Evolutionary conservation across 1,140 invertebrate species (phyloP), one percentile per base, ranked within the genome.

Genomic region (Drosophila ananassae): DNA sequence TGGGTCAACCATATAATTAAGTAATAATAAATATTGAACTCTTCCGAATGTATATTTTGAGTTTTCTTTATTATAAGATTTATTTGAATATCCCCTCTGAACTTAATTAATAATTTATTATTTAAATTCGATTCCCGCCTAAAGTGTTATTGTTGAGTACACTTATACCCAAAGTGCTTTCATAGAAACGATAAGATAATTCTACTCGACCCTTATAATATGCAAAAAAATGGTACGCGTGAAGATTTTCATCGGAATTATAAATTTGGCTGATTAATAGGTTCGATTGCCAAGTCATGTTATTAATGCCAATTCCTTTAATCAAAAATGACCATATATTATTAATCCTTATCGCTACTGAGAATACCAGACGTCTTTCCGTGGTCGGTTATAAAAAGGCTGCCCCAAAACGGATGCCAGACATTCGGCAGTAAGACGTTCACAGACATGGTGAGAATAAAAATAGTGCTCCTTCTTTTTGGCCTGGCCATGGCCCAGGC

Each of bases 311-410:
- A 6, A 9, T 53, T n/a, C 10, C 39, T 28, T 32, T 32, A 69
- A 69, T 69, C 67, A 8, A 69, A 67, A 37, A 51, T 13, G 32
- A 1, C 30, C 51, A 71, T 69, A 69, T 71, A 57, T 69, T 39
- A 68, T 17, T 32, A 71, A 57, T 71, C 67, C 67, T 71, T 71
- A 71, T 69, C 67, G 24, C 8, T 34, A 8, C 47, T n/a, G 17
- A 24, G 32, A 50, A n/a, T 17, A 13, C n/a, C 32, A 69, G 67
- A 57, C 67, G 28, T 22, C 21, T 41, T 30, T n/a, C 17, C n/a
- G 21, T 39, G 10, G 34, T 68, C 13, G 71, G 51, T 52, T 73
- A 73, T 73, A 73, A 73, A 73, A 73, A 37, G 69, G 44, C 21
- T 69, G 58, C 32, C 13, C 6, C 21, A 13, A 28, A 51, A 13